Conservation (phyloP, 2,113 vertebrate species). For the Cacatua alba region DNA sequence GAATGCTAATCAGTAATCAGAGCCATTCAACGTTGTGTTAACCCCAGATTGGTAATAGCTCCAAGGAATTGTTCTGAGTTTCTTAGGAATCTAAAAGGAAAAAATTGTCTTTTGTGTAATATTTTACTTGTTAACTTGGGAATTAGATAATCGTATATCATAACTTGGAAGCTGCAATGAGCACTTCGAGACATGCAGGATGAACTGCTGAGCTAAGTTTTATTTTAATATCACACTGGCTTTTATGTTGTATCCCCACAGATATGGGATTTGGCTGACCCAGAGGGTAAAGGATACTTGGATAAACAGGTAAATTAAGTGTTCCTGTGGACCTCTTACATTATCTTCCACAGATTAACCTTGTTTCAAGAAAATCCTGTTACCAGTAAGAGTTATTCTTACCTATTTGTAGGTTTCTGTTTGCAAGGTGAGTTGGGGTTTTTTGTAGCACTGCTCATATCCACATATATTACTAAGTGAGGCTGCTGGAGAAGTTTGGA, state of each 20-base stretch:
- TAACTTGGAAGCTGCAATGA: neutral
- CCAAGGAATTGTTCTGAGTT: neutral
- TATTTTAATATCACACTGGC: neutral
- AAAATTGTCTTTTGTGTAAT: neutral
- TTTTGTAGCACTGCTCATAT: neutral
- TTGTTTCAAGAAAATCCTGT: neutral
- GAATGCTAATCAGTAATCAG: neutral
- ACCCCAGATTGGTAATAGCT: neutral
- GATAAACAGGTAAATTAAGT: conserved; percentile 89
- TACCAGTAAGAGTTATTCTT: neutral
- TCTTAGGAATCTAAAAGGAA: neutral
- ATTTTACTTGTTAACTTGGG: neutral
- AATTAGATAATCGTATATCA: neutral
- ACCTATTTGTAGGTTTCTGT: neutral
- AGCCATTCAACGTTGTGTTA: neutral
- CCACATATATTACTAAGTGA: neutral
- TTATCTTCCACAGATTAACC: neutral
- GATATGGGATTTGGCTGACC: conserved; percentile 99
- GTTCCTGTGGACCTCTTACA: neutral
- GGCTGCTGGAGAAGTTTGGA: neutral
- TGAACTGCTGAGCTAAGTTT: neutral
- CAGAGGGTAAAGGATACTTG: conserved; percentile 95
- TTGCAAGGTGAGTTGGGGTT: neutral
- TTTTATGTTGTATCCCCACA: conserved; percentile 60
- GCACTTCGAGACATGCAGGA: neutral